Base-by-base conservation (phyloP, 35 echinoderm and acorn worm species). In the Apostichopus californicus region DNA sequence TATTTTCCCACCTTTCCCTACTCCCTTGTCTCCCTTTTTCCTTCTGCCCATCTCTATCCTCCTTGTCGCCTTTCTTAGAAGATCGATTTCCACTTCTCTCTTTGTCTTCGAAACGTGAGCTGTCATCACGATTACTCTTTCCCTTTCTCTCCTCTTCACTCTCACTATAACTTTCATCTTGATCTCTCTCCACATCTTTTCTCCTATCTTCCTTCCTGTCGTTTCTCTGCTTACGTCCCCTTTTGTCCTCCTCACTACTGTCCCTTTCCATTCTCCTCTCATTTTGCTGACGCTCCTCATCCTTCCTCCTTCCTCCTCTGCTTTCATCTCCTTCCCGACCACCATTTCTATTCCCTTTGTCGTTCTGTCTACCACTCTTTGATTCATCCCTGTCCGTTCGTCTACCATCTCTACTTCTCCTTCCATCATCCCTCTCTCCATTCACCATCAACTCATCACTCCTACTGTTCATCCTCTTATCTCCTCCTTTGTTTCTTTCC, bases 261-360 rank as follows among this genome's bases (percentile, higher is more conserved):
- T 75, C 52, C 28, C 52, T 5, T 1, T 46, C 25, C 10, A 5
- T 53, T 81, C 78, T 54, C 11, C 78, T 54, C 6, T 81, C 78
- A 81, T 53, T 46, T 46, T 53, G 78, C 15, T 12, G 24, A 55
- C 26, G 34, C 5, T 13, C 22, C n/a, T 86, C 82, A 78, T 75
- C 77, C 70, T 64, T 79, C 77, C 77, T 64, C 9, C 9, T 80
- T 18, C 71, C 73, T 5, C 55, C 86, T 65, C 24, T 18, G 12
- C 24, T 25, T 15, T 83, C 58, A 86, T 54, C 64, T 87, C 70
- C 85, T 11, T 91, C 21, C 66, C 88, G 78, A 6, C 60, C 78
- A 46, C 15, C 12, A 68, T 56, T 78, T 85, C 73, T 94, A 20
- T 77, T 60, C 78, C 25, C 60, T n/a, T 54, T 64, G 58, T 90